Evolutionary conservation across 2,113 vertebrate genomes (phyloP).

Genomic region (Gobio gobio): DNA sequence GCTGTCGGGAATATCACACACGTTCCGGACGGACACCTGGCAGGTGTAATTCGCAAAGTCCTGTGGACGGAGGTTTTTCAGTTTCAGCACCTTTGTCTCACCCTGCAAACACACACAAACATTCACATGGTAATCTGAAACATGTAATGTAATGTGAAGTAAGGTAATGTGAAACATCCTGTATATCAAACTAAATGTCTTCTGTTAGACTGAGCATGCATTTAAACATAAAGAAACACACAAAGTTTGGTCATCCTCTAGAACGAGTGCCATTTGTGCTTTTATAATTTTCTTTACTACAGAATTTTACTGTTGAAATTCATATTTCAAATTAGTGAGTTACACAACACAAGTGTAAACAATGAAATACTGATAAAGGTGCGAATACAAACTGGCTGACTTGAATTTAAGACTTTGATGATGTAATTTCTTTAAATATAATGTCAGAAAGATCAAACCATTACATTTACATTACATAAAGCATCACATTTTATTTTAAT

Average conservation of each 20-base stretch:
- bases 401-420: background rate
- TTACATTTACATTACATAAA: too few species aligned
- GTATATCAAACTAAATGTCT: background rate
- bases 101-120: conserved; percentile 77
- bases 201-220: background rate
- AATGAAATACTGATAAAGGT: background rate
- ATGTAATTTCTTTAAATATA: background rate
- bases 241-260: background rate
- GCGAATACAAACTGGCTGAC: background rate
- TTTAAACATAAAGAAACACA: conserved; percentile 15
- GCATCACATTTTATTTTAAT: background rate
- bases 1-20: conserved; percentile 94
- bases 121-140: conserved; percentile 4
- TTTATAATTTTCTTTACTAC: background rate
- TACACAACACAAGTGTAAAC: background rate
- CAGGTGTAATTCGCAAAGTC: conserved; percentile 96
- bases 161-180: too few species aligned
- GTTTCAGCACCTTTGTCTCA: conserved; percentile 97
- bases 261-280: background rate
- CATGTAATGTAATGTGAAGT: too few species aligned
- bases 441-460: background rate
- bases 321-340: background rate
- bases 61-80: conserved; percentile 93
- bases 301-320: background rate
- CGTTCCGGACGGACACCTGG: conserved; percentile 95